Evolutionary conservation across 2,888 invertebrate species (phyloP), one percentile per base, ranked within the genome.

Genomic region (Callyntrura sp.): DNA sequence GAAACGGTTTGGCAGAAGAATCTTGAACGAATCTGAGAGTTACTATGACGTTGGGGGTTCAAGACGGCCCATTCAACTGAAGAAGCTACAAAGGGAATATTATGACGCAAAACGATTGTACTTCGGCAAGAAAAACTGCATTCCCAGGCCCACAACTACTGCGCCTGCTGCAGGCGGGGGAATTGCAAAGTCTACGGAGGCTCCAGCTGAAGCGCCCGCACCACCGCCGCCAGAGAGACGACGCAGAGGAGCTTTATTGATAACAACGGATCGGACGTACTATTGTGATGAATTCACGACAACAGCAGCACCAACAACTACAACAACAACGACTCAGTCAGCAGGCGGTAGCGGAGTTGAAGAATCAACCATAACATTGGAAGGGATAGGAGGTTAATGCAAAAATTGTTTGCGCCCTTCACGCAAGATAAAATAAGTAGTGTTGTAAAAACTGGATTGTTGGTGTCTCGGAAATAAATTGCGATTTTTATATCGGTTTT

Each of bases 21-120:
- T 91, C 20, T 9, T 91, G 5, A 73, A 76, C 35, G 82, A 70
- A 17, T 62, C 8, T 11, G 86, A 82, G 6, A 62, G 90, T 35
- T 68, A 17, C 35, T 28, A 25, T 9, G 84, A 84, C 20, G 45
- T 28, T 0, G 28, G 78, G 14, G 88, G 88, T 6, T 43, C 43
- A 25, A 89, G 84, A 51, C 14, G 25, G 25, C 35, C 76, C 8
- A n/a, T 35, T 0, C 55, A 86, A 8, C 23, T 84, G 14, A 91
- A 91, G 45, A 8, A 0, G 5, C 28, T 91, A 17, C 90, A 91
- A 20, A 28, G 14, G 12, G 45, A 14, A 0, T 91, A 85, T 23
- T 14, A 5, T 1, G 89, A 82, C 14, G 78, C 65, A 0, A 89
- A 89, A 35, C 3, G 57, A 14, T 20, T 35, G n/a, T 88, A 65